Conservation (phyloP, 2,888 invertebrate species). For the Podabrus alpinus region DNA sequence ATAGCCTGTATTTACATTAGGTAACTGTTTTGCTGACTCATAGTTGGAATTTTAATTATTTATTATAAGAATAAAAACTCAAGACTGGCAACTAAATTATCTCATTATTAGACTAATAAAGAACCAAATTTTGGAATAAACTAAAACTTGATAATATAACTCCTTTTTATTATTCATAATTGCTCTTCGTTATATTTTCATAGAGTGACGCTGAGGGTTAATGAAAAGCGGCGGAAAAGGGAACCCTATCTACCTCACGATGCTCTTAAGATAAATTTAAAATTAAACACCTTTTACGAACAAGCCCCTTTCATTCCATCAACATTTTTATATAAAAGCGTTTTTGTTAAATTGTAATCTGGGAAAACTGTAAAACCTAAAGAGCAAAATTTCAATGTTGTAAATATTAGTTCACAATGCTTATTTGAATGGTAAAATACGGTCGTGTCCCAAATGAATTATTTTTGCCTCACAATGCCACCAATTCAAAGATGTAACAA, state of each 20-base stretch:
- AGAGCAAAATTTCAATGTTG: neutral
- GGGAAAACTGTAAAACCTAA: neutral
- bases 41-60: neutral
- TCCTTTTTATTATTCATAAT: neutral
- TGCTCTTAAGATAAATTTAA: neutral
- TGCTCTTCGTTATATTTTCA: neutral
- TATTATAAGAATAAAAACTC: neutral
- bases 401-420: neutral
- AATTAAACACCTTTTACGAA: neutral
- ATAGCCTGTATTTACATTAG: neutral
- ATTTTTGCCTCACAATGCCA: too few species aligned
- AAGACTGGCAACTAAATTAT: neutral
- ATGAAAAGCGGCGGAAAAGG: neutral
- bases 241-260: neutral
- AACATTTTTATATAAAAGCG: neutral
- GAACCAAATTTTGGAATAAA: too few species aligned
- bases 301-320: neutral
- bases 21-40: neutral
- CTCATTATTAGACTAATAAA: neutral
- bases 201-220: neutral
- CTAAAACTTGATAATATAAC: too few species aligned
- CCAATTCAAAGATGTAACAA: too few species aligned
- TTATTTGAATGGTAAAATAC: too few species aligned
- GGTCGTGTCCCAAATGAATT: too few species aligned
- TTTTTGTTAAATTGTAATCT: neutral